A percentile compares a stretch with the other conserved stretches of the same genome.
Evolutionary conservation across 2,888 invertebrate genomes (phyloP).

Genomic region (Dasypogon diadema): DNA sequence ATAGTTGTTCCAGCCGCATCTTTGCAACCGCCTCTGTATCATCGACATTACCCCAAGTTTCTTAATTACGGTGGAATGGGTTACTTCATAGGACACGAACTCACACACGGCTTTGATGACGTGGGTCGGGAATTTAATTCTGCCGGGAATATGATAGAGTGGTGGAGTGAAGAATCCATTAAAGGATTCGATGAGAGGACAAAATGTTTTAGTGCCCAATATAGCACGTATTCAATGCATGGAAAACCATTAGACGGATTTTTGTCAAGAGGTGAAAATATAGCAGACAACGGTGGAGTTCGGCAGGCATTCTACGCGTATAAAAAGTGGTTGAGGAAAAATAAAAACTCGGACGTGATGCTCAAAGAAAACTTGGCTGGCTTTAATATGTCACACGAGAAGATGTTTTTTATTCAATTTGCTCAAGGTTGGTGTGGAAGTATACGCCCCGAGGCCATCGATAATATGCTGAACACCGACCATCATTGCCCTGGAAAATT

Average conservation of each 20-base stretch:
- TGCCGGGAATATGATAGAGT: slow-evolving; percentile 56
- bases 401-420: slow-evolving; percentile 59
- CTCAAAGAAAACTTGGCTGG: slow-evolving; percentile 57
- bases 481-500: slow-evolving; percentile 58
- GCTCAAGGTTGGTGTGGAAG: slow-evolving; percentile 60
- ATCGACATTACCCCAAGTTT: slow-evolving; percentile 80
- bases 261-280: slow-evolving; percentile 57
- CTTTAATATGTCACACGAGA: slow-evolving; percentile 56
- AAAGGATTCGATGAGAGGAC: slow-evolving; percentile 56
- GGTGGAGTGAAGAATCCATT: slow-evolving; percentile 58
- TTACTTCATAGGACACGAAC: slow-evolving; percentile 59
- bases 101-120: slow-evolving; percentile 59
- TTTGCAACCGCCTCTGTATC: slow-evolving; percentile 90
- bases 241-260: slow-evolving; percentile 55
- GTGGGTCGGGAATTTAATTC: slow-evolving; percentile 55
- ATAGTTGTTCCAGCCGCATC: slow-evolving; percentile 95
- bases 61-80: slow-evolving; percentile 59
- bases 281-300: slow-evolving; percentile 59
- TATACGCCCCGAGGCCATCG: slow-evolving; percentile 57
- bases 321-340: slow-evolving; percentile 54
- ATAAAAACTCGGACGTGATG: slow-evolving; percentile 38
- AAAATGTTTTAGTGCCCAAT: slow-evolving; percentile 58
- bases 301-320: slow-evolving; percentile 58
- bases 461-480: slow-evolving; percentile 57
- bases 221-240: slow-evolving; percentile 57